Base-by-base conservation (phyloP, 2,113 vertebrate species). In the Crypturellus undulatus region DNA sequence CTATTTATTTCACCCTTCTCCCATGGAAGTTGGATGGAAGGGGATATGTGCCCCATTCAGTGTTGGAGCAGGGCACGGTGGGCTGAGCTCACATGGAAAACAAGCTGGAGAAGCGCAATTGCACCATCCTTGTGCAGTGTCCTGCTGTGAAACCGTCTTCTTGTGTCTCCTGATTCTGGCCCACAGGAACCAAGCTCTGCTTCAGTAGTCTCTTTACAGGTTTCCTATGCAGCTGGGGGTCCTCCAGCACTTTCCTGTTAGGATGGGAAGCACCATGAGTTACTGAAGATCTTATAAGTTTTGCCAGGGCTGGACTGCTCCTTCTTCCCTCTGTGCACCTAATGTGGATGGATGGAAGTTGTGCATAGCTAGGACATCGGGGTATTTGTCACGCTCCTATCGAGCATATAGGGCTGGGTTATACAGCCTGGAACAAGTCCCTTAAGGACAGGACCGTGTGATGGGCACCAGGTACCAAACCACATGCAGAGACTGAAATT, bases 141-240 rank as follows among this genome's bases (percentile, higher is more conserved):
- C 30, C 52, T 68, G 12, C 1, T 1, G 16, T 71, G 63, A 62
- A 79, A 56, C 17, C 17, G n/a, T 1, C 3, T 25, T 59, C 40
- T 72, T 3, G 0, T 14, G 72, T 65, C 38, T 64, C 43, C 17
- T 28, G 7, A 10, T 42, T 76, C 28, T 65, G 70, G n/a, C 30
- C 26, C 51, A 24, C 11, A 87, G 52, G 28, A 71, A 7, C 25
- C 64, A 73, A 70, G 36, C 7, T 63, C 8, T 59, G 20, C 60
- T 34, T 75, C 60, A 40, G 28, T 6, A n/a, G 2, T 38, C 5
- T 78, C 34, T 18, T 3, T 43, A 12, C 17, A 63, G 59, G 12
- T 25, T 30, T 43, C 3, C 26, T 26, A 30, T 47, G 34, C 1
- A 2, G 2, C 10, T 56, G 21, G 5, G 5, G 4, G 2, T 77